Conservation (phyloP, 2,113 vertebrate genomes). For the Phrynosoma platyrhinos region DNA sequence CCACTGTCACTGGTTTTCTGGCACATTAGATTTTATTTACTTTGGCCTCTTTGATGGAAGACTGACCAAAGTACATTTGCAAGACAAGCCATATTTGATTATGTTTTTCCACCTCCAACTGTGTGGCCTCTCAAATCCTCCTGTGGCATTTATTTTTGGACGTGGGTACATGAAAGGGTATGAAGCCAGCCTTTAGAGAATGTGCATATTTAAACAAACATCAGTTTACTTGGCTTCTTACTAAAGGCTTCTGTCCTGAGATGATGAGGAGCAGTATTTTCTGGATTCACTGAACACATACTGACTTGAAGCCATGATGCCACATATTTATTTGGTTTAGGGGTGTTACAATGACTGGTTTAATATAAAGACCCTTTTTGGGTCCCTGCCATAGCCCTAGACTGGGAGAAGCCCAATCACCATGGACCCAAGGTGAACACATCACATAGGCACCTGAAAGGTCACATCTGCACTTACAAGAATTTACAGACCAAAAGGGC, state of each 20-base stretch:
- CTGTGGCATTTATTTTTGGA: background rate
- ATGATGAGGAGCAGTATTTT: slow-evolving; percentile 22
- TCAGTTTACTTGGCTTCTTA: slow-evolving; percentile 10
- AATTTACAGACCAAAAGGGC: no score
- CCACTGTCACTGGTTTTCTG: background rate
- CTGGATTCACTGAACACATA: slow-evolving; percentile 34
- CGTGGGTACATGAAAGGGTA: slow-evolving; percentile 36
- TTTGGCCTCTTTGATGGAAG: slow-evolving; percentile 11
- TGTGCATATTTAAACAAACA: slow-evolving; percentile 29
- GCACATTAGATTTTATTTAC: background rate
- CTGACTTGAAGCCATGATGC: slow-evolving; percentile 7
- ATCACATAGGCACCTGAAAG: no score
- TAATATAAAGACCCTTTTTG: no score
- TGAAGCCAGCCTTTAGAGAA: slow-evolving; percentile 17
- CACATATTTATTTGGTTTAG: background rate
- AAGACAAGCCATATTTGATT: background rate
- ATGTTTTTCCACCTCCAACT: slow-evolving; percentile 4
- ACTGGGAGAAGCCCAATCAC: no score
- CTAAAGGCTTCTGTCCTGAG: slow-evolving; percentile 44
- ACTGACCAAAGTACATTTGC: background rate
- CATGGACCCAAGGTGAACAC: no score
- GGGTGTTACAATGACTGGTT: no score
- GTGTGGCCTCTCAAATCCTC: background rate
- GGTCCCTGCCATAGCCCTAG: no score
- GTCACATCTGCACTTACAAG: no score